A percentile compares a stretch with the other conserved stretches of the same genome.
These are phyloP conservation scores for Zygaena filipendulae DNA, from an alignment of 2,888 invertebrate genomes.

Conservation along the genomic window DNA sequence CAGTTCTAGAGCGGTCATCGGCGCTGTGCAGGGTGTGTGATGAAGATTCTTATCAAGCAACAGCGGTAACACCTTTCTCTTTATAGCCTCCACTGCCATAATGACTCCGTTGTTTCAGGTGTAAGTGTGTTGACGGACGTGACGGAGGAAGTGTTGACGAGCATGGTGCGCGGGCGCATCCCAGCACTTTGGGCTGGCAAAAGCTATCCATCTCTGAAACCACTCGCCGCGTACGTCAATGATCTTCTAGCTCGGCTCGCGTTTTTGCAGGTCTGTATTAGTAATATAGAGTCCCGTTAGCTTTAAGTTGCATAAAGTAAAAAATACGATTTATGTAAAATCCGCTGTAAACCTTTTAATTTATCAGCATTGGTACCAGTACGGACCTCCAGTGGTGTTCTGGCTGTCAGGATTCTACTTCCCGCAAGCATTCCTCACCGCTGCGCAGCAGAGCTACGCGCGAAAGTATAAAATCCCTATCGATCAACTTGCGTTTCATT, in stretches of 20 bases:
- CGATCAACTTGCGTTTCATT: conserved; percentile 86
- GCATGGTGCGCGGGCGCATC: conserved; percentile 85
- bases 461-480: conserved; percentile 93
- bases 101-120: too few relatives aligned
- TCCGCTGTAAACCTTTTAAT: too few relatives aligned
- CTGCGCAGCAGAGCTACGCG: conserved; percentile 93
- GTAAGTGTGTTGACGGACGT: conserved; percentile 87
- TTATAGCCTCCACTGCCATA: too few relatives aligned
- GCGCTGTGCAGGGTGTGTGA: conserved; percentile 94
- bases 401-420: conserved; percentile 97
- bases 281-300: too few relatives aligned
- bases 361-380: conserved; percentile 79
- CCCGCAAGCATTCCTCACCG: conserved; percentile 95
- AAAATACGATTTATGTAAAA: too few relatives aligned
- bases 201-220: conserved; percentile 93
- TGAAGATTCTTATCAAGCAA: too few relatives aligned
- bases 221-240: conserved; percentile 85
- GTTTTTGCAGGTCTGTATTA: conserved; percentile 85
- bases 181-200: conserved; percentile 86
- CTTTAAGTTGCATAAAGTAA: too few relatives aligned
- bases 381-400: conserved; percentile 83
- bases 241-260: conserved; percentile 84
- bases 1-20: conserved; percentile 82
- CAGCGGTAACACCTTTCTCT: too few relatives aligned
- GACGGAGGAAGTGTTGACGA: conserved; percentile 85